These are phyloP conservation scores for Stigmatopora argus DNA, from an alignment of 2,113 vertebrate species.

Conservation along the genomic window DNA sequence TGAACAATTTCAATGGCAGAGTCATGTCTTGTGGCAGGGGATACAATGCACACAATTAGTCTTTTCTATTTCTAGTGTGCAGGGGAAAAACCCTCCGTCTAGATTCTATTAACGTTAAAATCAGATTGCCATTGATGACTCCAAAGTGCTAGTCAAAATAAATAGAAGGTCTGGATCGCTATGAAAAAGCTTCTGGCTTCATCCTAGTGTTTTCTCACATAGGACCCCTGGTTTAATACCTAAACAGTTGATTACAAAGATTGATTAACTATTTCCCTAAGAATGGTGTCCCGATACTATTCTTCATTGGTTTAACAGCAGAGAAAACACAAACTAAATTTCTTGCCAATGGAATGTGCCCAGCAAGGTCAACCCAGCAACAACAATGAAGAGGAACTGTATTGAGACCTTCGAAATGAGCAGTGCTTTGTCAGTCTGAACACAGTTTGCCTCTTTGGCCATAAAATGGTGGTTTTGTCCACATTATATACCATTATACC, in stretches of 20 bases:
- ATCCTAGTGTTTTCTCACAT: background rate
- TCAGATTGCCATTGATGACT: background rate
- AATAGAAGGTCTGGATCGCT: background rate
- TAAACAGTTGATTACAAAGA: background rate
- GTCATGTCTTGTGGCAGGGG: background rate
- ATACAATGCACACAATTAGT: conserved; percentile 2
- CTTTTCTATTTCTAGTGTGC: background rate
- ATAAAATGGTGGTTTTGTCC: background rate
- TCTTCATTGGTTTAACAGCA: background rate
- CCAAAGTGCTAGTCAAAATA: background rate
- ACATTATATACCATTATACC: conserved; percentile 21
- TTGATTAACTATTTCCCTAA: background rate
- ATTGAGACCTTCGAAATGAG: background rate
- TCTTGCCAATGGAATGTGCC: background rate
- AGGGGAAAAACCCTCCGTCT: background rate
- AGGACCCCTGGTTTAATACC: background rate
- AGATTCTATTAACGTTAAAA: background rate
- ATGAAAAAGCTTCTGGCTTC: background rate
- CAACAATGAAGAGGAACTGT: background rate
- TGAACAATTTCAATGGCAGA: background rate
- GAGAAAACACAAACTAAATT: background rate
- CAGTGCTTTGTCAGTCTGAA: conserved; percentile 17
- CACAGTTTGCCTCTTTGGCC: background rate
- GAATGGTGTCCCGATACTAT: background rate
- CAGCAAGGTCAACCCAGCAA: background rate